Conservation (phyloP, 53 echinoderm and acorn worm species). For the Crossaster papposus region DNA sequence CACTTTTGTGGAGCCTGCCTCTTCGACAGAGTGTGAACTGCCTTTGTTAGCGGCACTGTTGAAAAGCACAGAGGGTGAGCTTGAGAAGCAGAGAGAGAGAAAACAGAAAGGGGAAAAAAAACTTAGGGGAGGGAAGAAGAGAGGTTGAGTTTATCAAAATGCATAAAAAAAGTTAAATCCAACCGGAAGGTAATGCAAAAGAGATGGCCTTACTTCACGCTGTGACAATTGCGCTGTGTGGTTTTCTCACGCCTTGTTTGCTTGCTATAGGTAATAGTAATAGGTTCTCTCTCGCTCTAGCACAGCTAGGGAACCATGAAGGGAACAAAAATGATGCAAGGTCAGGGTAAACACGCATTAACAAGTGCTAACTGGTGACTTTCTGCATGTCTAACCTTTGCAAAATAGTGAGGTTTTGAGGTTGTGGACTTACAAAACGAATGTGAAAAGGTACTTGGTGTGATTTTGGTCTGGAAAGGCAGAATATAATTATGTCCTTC, state of each 20-base stretch:
- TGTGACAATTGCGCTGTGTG: conserved; percentile 47
- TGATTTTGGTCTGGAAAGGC: too few species aligned
- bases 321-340: conserved; percentile 28
- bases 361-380: not conserved
- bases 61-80: not conserved
- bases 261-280: conserved; percentile 19
- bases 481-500: too few species aligned
- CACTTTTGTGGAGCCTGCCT: conserved; percentile 53
- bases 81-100: not conserved
- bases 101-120: not conserved
- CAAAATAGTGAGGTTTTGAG: too few species aligned
- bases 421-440: too few species aligned
- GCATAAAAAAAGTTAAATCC: conserved; percentile 51
- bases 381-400: not conserved
- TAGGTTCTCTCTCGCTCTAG: conserved; percentile 24
- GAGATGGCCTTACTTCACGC: conserved; percentile 50
- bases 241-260: conserved; percentile 47
- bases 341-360: conserved; percentile 8
- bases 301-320: conserved; percentile 6
- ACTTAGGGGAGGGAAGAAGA: not conserved
- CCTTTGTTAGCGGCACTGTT: conserved; percentile 39
- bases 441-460: too few species aligned
- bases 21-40: conserved; percentile 20
- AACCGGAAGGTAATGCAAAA: conserved; percentile 39
- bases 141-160: conserved; percentile 25